Percentiles rank a stretch among this genome's conserved stretches.
phyloP scores from a whole-genome alignment of 2,113 vertebrate species.

The Eulacestoma nigropectus region DNA sequence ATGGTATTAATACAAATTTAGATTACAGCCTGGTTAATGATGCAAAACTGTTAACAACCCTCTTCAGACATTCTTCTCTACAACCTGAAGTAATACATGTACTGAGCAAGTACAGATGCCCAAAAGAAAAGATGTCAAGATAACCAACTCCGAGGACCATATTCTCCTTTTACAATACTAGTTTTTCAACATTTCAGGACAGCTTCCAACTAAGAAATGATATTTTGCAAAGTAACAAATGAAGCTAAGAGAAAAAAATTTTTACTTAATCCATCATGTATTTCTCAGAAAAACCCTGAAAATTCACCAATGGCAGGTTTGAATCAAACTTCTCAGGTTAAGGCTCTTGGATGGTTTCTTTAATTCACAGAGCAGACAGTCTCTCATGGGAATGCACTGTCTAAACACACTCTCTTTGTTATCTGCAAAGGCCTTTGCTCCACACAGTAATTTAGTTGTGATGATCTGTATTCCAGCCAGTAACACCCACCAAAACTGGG shows the following conservation, averaged over 20 bases:
- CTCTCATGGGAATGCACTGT: neutral
- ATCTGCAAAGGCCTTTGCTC: neutral
- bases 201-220: neutral
- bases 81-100: neutral
- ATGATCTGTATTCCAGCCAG: neutral
- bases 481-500: neutral
- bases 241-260: neutral
- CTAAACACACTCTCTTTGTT: neutral
- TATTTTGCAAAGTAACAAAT: neutral
- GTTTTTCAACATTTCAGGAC: neutral
- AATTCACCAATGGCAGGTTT: neutral
- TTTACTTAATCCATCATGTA: neutral
- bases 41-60: neutral
- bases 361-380: neutral
- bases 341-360: neutral
- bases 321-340: neutral
- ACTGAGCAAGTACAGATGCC: neutral
- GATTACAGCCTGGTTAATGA: neutral
- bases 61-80: neutral
- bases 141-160: neutral
- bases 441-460: neutral
- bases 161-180: neutral
- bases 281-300: neutral
- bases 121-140: neutral
- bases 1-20: neutral